phyloP scores from a whole-genome alignment of 1,140 invertebrate species.

The Meloidogyne floridensis region DNA sequence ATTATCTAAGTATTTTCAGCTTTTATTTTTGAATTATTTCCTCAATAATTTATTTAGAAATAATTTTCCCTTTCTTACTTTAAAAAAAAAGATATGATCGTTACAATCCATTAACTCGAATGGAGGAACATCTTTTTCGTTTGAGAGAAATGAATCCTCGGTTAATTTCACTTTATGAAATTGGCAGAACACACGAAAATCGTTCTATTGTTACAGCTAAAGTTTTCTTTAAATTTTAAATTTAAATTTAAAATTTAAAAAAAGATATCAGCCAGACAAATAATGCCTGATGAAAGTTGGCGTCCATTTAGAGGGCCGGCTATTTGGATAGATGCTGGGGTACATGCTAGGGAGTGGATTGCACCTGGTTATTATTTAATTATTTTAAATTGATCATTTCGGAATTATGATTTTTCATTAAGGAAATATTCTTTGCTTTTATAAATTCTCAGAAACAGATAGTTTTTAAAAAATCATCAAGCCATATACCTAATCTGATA shows the following conservation, averaged over 20 bases:
- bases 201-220: constrained; percentile 58
- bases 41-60: neutral
- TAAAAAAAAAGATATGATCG: constrained; percentile 44
- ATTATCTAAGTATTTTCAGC: constrained; percentile 12
- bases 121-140: constrained; percentile 44
- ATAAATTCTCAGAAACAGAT: too few relatives aligned
- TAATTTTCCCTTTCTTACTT: neutral
- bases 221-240: constrained; percentile 19
- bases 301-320: constrained; percentile 39
- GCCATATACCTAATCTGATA: too few relatives aligned
- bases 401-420: too few relatives aligned
- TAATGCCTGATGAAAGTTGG: constrained; percentile 12
- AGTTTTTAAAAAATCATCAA: too few relatives aligned
- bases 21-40: neutral
- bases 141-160: constrained; percentile 55
- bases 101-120: constrained; percentile 47
- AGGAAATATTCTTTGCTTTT: too few relatives aligned
- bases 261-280: constrained; percentile 22
- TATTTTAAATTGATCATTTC: neutral
- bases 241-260: neutral
- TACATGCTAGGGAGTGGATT: constrained; percentile 65
- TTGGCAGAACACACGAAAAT: constrained; percentile 63
- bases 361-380: constrained; percentile 22
- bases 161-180: constrained; percentile 59
- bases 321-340: constrained; percentile 67